Evolutionary conservation across 2,888 invertebrate genomes (phyloP), one percentile per base, ranked within the genome.

Genomic region (Hirtodrosophila cameraria): DNA sequence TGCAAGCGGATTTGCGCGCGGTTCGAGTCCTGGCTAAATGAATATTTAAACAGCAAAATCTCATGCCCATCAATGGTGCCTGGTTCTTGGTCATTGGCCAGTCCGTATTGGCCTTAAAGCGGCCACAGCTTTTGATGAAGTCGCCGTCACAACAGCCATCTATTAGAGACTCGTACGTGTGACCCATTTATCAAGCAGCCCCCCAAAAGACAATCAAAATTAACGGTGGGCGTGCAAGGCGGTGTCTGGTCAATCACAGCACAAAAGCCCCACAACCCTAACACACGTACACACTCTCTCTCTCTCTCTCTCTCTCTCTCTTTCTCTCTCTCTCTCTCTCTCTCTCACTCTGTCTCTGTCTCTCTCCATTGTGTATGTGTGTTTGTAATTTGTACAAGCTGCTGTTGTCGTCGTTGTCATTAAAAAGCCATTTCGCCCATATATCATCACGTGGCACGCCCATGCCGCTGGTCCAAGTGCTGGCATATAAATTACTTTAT

Each of bases 381-480:
- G 60, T 60, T 49, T 75, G 86, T 88, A 81, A 89, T 88, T 84
- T 83, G 69, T 65, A 67, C 89, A 90, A 90, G 89, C 90, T 89
- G 88, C 89, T 88, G 86, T 87, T 89, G 88, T 85, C 88, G 89
- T 87, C 89, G 87, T 84, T 83, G 89, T 85, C 86, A 88, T 90
- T 90, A 90, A 89, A 88, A 88, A 88, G 87, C 81, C 87, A 90
- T 90, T 89, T 90, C 79, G 65, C 74, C 83, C 86, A 88, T 89
- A 89, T 88, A 86, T 84, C 83, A 84, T 81, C 66, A 28, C n/a
- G 36, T 36, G 69, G 11, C 61, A 73, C 82, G 75, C 72, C 74
- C 81, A 48, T 25, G 36, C 52, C 50, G 15, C 64, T 43, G 60
- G 54, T 62, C 57, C 65, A 65, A 65, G 60, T 54, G 55, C 67